phyloP scores from a whole-genome alignment of 2,113 vertebrate species.

The Melanostigma gelatinosum region DNA sequence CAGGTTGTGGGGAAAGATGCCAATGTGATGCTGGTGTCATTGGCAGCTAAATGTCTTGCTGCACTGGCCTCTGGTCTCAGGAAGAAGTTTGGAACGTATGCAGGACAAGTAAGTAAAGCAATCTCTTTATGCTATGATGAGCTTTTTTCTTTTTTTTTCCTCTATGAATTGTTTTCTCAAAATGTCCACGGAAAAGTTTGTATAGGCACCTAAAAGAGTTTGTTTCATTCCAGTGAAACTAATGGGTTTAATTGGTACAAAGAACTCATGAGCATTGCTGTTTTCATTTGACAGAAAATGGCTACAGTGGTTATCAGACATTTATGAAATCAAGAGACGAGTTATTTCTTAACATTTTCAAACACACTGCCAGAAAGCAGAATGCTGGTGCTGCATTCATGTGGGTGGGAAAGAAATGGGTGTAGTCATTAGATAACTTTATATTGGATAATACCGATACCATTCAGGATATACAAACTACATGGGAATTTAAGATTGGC shows the following conservation, averaged over 20 bases:
- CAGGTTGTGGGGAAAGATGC: conserved; percentile 98
- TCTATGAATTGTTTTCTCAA: neutral
- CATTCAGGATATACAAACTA: neutral
- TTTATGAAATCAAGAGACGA: neutral
- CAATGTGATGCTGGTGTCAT: conserved; percentile 96
- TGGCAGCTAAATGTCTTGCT: conserved; percentile 96
- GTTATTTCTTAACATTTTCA: neutral
- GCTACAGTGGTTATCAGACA: too few relatives aligned
- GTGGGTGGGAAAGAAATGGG: neutral
- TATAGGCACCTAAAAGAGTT: neutral
- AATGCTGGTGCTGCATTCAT: neutral
- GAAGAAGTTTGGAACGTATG: conserved; percentile 98
- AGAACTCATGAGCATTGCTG: neutral
- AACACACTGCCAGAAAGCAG: neutral
- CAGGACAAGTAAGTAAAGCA: conserved; percentile 89
- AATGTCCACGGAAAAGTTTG: neutral
- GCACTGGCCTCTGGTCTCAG: conserved; percentile 91
- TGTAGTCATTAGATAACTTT: too few relatives aligned
- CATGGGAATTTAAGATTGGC: neutral
- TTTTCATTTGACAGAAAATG: neutral
- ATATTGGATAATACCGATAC: neutral
- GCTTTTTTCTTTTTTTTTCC: neutral
- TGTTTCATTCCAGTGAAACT: neutral
- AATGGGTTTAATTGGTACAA: neutral
- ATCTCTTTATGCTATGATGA: neutral